Base-by-base conservation (phyloP, 1,140 invertebrate species). In the Rhopalosiphum padi region DNA sequence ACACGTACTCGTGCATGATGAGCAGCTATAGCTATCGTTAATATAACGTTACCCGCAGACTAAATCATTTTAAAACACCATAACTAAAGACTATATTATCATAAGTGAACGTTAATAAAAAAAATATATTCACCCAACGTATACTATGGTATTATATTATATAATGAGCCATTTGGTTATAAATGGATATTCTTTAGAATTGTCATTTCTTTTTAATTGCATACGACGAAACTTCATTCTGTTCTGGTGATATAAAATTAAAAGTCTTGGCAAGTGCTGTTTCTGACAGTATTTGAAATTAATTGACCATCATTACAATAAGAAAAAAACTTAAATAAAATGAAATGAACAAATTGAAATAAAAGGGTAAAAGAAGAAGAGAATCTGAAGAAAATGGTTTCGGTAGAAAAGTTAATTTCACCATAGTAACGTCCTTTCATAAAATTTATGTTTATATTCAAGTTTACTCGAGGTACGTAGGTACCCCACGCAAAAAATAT, bases 231-330 rank as follows among this genome's bases (percentile, higher is more conserved):
- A 37, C 35, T 89, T 89, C 23, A 25, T 89, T 55, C 21, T 55
- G 51, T 53, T 89, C 43, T 11, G 23, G 25, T 25, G 22, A 53
- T 35, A 55, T 86, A 88, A 88, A 55, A 55, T 37, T 53, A 35
- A 53, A 88, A 55, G 22, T 55, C 88, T 23, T 41, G 88, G 51
- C 88, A 41, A 89, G 48, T 53, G 22, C 88, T 89, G 51, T 18
- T 89, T 11, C 15, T 89, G 88, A 89, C 51, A 89, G 88, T 55
- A 55, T 89, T 89, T 23, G 51, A 89, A 89, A 89, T 89, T 89
- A 55, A 89, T 89, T 89, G 51, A 89, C 22, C 35, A 25, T 89
- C 51, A 89, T 53, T 89, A 55, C 48, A 55, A 53, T 53, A 35
- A 37, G n/a, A 48, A 48, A 88, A 88, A 48, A 88, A 88, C 25